Evolutionary conservation across 2,113 vertebrate genomes (phyloP).

Genomic region (Notothenia coriiceps): DNA sequence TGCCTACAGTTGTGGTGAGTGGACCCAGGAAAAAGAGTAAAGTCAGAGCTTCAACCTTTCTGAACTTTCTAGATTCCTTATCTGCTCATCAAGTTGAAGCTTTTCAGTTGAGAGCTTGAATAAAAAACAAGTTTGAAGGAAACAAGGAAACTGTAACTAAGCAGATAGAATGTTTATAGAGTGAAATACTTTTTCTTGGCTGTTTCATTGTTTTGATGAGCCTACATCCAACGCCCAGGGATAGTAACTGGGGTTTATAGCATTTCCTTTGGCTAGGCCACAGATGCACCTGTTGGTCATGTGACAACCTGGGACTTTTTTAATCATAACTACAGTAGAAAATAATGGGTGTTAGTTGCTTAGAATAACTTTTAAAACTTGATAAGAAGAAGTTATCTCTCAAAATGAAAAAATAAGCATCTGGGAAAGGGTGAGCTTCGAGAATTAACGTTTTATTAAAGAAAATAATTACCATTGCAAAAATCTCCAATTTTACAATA

Average conservation of each 20-base stretch:
- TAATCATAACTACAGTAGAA: neutral
- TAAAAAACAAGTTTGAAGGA: no score
- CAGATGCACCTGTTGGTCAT: neutral
- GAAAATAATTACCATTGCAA: neutral
- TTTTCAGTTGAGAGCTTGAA: neutral
- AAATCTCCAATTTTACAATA: no score
- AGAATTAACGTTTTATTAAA: neutral
- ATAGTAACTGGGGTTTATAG: no score
- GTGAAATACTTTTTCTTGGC: neutral
- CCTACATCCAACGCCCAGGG: neutral
- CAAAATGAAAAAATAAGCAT: no score
- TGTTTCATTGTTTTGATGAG: neutral
- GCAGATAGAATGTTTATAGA: neutral
- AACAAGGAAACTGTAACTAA: neutral
- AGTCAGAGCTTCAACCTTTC: no score
- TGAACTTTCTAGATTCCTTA: neutral
- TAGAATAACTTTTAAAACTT: no score
- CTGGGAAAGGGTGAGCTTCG: no score
- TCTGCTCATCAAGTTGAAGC: neutral
- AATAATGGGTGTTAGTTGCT: neutral
- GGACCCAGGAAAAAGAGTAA: no score
- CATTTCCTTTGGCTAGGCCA: neutral
- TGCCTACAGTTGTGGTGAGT: neutral
- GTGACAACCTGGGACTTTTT: neutral
- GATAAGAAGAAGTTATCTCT: neutral